A percentile compares a stretch with the other conserved stretches of the same genome.
Conservation (phyloP, 2,888 invertebrate genomes). For the Achlya flavicornis region DNA sequence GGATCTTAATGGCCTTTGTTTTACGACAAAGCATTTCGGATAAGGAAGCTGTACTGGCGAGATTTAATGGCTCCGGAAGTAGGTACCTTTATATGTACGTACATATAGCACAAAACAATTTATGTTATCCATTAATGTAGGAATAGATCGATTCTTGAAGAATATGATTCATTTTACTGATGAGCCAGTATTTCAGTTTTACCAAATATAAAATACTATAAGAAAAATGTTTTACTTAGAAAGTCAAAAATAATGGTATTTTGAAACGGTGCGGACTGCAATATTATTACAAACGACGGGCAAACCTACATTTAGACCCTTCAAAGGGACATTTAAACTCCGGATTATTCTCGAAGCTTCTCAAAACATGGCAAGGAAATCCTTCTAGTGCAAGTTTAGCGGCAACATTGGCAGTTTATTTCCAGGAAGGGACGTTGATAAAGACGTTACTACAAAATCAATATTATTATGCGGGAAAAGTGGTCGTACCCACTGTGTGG, state of each 20-base stretch:
- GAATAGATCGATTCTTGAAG: too few species aligned
- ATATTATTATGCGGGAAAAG: neutral
- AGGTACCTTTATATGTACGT: neutral
- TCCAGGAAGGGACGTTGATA: neutral
- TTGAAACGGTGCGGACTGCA: neutral
- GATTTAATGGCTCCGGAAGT: constrained; percentile 39
- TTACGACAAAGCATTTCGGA: constrained; percentile 47
- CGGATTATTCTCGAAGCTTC: neutral
- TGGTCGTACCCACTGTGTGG: too few species aligned
- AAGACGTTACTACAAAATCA: constrained; percentile 5
- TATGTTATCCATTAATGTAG: neutral
- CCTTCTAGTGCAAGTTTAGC: neutral
- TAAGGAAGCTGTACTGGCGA: constrained; percentile 34
- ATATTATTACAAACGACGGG: neutral
- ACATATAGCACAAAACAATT: neutral
- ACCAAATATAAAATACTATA: too few species aligned
- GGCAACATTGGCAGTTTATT: neutral
- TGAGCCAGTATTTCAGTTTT: too few species aligned
- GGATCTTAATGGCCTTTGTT: constrained; percentile 47
- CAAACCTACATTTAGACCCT: neutral
- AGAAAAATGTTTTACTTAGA: too few species aligned
- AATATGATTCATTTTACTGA: too few species aligned
- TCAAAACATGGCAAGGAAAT: neutral
- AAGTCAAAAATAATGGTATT: neutral
- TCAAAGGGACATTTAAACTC: neutral